These are phyloP conservation scores for Drosophila pruinosa DNA, from an alignment of 1,140 invertebrate genomes.

Conservation along the genomic window DNA sequence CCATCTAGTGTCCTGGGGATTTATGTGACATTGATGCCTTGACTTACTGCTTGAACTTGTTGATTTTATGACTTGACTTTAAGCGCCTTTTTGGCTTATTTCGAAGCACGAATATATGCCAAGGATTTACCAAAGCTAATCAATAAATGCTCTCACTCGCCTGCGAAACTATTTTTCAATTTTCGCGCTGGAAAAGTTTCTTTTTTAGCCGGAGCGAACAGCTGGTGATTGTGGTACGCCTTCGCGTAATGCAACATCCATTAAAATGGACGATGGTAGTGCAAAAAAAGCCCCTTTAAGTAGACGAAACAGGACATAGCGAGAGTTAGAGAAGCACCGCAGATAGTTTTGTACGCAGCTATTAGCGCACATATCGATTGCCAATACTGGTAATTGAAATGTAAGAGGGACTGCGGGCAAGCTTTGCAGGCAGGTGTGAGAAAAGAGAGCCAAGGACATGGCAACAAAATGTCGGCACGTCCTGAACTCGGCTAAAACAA, in stretches of 20 bases:
- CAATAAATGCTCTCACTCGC: slow-evolving; percentile 46
- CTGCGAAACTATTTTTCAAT: slow-evolving; percentile 73
- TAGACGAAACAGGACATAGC: not conserved
- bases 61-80: not conserved
- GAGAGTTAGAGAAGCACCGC: not conserved
- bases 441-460: slow-evolving; percentile 25
- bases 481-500: slow-evolving; percentile 28
- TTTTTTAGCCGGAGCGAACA: slow-evolving; percentile 37
- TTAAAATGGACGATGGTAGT: slow-evolving; percentile 62
- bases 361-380: slow-evolving; percentile 59
- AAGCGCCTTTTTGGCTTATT: not conserved
- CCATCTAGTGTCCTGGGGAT: not conserved
- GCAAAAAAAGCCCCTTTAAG: no score
- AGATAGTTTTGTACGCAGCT: slow-evolving; percentile 17
- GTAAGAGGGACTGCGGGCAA: slow-evolving; percentile 7
- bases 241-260: slow-evolving; percentile 67
- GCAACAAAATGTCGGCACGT: slow-evolving; percentile 35
- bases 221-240: slow-evolving; percentile 1
- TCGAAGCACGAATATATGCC: not conserved
- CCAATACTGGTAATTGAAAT: slow-evolving; percentile 68
- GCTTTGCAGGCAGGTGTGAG: not conserved
- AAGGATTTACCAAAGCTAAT: slow-evolving; percentile 37
- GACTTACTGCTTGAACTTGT: slow-evolving; percentile 30
- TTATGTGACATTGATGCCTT: slow-evolving; percentile 46
- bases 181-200: slow-evolving; percentile 47